Percentiles rank a stretch among this genome's conserved stretches.
phyloP scores from a whole-genome alignment of 1,140 invertebrate genomes.

The Brachionus koreanus region DNA sequence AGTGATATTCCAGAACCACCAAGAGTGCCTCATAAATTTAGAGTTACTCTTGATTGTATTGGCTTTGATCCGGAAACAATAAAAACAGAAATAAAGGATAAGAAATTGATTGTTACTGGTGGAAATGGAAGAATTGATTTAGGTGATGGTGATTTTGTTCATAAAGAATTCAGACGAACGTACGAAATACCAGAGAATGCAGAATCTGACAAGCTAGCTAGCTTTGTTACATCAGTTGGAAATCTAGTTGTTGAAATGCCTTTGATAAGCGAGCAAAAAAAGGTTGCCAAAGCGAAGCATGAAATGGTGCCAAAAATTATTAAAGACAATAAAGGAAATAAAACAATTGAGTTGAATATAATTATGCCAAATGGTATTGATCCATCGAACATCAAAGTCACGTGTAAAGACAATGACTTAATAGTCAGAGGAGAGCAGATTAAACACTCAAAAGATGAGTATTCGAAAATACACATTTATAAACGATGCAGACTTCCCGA shows the following conservation, averaged over 20 bases:
- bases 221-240: conserved; percentile 22
- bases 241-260: conserved; percentile 31
- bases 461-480: background rate
- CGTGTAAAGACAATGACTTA: conserved; percentile 29
- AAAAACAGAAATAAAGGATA: background rate
- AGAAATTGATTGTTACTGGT: background rate
- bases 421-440: conserved; percentile 14
- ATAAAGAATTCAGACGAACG: conserved; percentile 18
- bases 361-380: background rate
- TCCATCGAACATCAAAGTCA: conserved; percentile 26
- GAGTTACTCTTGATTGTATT: conserved; percentile 10
- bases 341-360: background rate
- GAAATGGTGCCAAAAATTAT: conserved; percentile 1
- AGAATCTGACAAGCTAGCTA: conserved; percentile 13
- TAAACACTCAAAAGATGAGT: conserved; percentile 2
- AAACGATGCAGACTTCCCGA: conserved; percentile 22
- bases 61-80: conserved; percentile 35
- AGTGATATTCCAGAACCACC: background rate
- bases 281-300: background rate
- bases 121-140: background rate
- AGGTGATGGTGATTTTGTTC: background rate
- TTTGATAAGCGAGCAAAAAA: conserved; percentile 16
- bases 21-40: conserved; percentile 16
- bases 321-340: conserved; percentile 24
- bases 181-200: conserved; percentile 10